Conservation (phyloP, 2,888 invertebrate genomes). For the Pristionchus fissidentatus region DNA sequence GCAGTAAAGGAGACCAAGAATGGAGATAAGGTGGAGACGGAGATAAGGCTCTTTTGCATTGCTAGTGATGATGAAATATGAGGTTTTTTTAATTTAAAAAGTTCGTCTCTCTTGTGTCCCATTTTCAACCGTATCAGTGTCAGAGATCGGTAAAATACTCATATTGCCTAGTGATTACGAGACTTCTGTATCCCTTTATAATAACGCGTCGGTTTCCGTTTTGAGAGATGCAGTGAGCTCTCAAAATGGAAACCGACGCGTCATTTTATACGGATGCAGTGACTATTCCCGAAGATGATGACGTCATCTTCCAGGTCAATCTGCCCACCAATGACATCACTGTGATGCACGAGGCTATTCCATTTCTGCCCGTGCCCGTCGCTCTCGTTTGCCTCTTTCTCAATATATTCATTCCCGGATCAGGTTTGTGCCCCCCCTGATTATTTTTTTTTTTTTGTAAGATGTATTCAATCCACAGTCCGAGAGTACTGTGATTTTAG, state of each 20-base stretch:
- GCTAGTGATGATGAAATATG: not conserved
- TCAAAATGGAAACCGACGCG: too few species aligned
- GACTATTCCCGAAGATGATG: not conserved
- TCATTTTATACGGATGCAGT: too few species aligned
- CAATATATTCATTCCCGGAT: conserved; percentile 86
- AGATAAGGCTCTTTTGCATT: not conserved
- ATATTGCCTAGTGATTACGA: too few species aligned
- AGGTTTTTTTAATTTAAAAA: not conserved
- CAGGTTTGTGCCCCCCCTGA: conserved; percentile 80
- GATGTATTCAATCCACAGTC: not conserved
- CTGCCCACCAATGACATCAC: conserved; percentile 79
- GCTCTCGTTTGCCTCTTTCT: conserved; percentile 90
- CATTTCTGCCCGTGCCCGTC: conserved; percentile 88
- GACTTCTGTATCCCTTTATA: too few species aligned
- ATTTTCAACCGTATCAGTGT: not conserved
- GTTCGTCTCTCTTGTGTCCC: not conserved
- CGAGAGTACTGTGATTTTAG: not conserved
- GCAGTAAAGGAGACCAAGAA: conserved; percentile 68
- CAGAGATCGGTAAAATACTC: too few species aligned
- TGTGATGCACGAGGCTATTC: conserved; percentile 91
- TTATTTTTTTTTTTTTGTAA: too few species aligned
- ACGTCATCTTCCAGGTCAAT: conserved; percentile 59
- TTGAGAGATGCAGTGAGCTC: not conserved
- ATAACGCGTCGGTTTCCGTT: not conserved
- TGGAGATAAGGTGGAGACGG: conserved; percentile 67